Evolutionary conservation across 1,140 invertebrate genomes (phyloP), one percentile per base, ranked within the genome.

Genomic region (Aphelinus certus): DNA sequence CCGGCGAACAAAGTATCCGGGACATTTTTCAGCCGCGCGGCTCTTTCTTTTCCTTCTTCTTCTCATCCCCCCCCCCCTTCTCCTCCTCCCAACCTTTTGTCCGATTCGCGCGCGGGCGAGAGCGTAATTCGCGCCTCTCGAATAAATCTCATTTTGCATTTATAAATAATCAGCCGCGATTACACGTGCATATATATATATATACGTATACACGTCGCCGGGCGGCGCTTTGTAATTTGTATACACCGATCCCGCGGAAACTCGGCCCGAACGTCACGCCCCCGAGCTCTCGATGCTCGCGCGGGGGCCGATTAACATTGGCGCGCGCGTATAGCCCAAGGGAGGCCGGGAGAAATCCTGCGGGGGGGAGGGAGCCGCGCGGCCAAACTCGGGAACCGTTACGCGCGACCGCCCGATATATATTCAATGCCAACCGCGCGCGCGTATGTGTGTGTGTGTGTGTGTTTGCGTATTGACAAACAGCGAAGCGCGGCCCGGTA

Each of bases 401-500:
- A 75, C 73, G 73, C 73, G 66, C 73, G 70, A 65, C 63, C 26
- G 67, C 55, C 62, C 73, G 73, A 75, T 70, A 58, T 70, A 75
- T 67, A 65, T 75, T 70, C 73, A 51, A 70, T 56, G 53, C 70
- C 46, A 55, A 46, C 51, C 51, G 51, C 4, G 0, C 58, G 4
- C 58, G 10, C 10, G 4, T 60, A 60, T 26, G 26, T n/a, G 4
- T 42, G 45, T 63, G 26, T n/a, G 57, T 26, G 26, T 4, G 26
- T 45, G 61, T 43, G 61, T 42, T 26, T 26, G 26, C 51, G 49
- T 53, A 76, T 76, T 71, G 74, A 76, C 68, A 76, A 71, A 70
- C 56, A 53, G 53, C n/a, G 58, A 70, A 66, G 46, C 71, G 64
- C 77, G 68, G 45, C 47, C 7, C 75, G 77, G 81, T 80, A 83